Conservation (phyloP, 2,113 vertebrate genomes). For the Pristiophorus japonicus region DNA sequence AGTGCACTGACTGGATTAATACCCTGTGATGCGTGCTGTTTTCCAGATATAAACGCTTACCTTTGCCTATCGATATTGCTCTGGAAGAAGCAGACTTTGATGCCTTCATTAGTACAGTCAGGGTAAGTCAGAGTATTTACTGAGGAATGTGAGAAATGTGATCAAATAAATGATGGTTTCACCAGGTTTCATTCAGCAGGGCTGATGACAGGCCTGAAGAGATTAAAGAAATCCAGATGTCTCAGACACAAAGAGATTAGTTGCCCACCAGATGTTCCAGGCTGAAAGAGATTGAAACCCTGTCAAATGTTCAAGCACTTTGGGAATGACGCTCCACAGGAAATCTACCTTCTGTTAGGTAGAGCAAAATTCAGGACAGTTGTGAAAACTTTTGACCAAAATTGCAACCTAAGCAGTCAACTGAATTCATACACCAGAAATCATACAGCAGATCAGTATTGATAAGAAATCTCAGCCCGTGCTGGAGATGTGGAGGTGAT, state of each 20-base stretch:
- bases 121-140: slow-evolving; percentile 10
- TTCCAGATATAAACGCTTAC: slow-evolving; percentile 17
- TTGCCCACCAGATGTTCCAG: background rate
- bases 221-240: background rate
- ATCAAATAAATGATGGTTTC: background rate
- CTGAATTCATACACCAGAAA: background rate
- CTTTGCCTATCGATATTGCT: background rate
- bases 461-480: background rate
- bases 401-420: background rate
- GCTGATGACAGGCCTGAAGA: background rate
- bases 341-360: no score
- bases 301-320: background rate
- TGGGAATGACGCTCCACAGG: background rate
- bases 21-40: background rate
- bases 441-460: background rate
- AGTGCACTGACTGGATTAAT: background rate
- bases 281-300: background rate
- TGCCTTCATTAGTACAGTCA: background rate
- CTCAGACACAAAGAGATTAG: background rate
- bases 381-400: background rate
- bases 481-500: background rate
- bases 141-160: background rate
- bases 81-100: slow-evolving; percentile 33
- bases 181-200: background rate
- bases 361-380: background rate